These are phyloP conservation scores for Philaethria dido DNA, from an alignment of 2,888 invertebrate genomes.

Conservation along the genomic window DNA sequence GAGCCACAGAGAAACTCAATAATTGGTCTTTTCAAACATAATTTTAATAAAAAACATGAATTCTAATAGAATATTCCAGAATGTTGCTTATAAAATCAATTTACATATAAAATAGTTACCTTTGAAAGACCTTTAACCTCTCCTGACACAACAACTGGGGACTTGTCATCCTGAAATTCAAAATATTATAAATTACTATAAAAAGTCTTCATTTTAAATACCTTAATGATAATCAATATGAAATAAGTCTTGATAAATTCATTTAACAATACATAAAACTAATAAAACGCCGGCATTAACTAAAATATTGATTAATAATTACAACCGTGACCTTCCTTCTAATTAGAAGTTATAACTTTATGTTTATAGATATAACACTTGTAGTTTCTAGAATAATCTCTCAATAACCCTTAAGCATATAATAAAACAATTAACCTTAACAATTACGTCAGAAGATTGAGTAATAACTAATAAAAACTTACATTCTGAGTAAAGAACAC, in stretches of 20 bases:
- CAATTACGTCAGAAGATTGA: conserved; percentile 34
- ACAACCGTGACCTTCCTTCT: neutral
- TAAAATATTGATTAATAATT: neutral
- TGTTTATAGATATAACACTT: neutral
- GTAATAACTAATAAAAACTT: conserved; percentile 48
- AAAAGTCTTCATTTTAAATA: too few relatives aligned
- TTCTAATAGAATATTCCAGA: neutral
- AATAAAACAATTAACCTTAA: neutral
- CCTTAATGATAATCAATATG: neutral
- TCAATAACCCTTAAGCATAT: neutral
- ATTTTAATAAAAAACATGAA: neutral
- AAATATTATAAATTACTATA: too few relatives aligned
- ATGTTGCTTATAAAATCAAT: neutral
- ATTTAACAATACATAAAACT: neutral
- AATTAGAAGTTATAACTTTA: neutral
- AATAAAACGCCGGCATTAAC: neutral
- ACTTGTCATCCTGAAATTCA: conserved; percentile 83
- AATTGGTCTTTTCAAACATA: too few relatives aligned
- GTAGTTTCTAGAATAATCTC: neutral
- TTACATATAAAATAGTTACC: conserved; percentile 74
- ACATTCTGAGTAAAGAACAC: conserved; percentile 91
- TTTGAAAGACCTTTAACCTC: conserved; percentile 90
- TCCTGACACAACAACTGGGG: conserved; percentile 91
- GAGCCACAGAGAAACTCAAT: too few relatives aligned
- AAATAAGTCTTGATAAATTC: neutral